phyloP scores from a whole-genome alignment of 1,140 invertebrate species.

The Yoshiicerus persimilis region DNA sequence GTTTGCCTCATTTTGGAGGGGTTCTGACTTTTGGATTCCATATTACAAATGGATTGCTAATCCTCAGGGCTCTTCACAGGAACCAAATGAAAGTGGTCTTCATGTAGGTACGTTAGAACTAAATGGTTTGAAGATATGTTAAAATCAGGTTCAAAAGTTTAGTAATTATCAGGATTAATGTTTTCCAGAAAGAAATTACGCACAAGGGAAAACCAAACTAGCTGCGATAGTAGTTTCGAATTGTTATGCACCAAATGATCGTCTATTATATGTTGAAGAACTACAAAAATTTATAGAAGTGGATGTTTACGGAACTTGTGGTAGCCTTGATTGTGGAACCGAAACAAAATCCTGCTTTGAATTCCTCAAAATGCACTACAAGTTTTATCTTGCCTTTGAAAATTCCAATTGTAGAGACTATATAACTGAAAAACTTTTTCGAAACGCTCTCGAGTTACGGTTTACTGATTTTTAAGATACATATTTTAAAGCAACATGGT shows the following conservation, averaged over 20 bases:
- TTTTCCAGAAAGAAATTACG: not conserved
- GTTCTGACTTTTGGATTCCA: not conserved
- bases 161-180: not conserved
- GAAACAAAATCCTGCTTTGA: conserved; percentile 76
- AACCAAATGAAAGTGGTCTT: too few species aligned
- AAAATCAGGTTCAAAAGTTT: not conserved
- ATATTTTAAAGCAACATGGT: not conserved
- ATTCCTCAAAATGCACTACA: conserved; percentile 71
- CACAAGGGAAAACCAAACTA: conserved; percentile 56
- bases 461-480: not conserved
- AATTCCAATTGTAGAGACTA: conserved; percentile 68
- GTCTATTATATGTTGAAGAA: conserved; percentile 60
- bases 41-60: not conserved
- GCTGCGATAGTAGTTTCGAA: conserved; percentile 69
- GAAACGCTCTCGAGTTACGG: conserved; percentile 76
- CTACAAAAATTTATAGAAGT: conserved; percentile 61
- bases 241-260: conserved; percentile 58
- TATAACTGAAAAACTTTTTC: conserved; percentile 95
- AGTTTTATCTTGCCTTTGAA: conserved; percentile 95
- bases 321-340: conserved; percentile 58
- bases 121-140: too few species aligned
- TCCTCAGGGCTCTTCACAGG: too few species aligned
- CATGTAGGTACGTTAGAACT: too few species aligned
- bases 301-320: conserved; percentile 71
- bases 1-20: not conserved